Conservation (phyloP, 2,113 vertebrate species). For the Dasyornis broadbenti region DNA sequence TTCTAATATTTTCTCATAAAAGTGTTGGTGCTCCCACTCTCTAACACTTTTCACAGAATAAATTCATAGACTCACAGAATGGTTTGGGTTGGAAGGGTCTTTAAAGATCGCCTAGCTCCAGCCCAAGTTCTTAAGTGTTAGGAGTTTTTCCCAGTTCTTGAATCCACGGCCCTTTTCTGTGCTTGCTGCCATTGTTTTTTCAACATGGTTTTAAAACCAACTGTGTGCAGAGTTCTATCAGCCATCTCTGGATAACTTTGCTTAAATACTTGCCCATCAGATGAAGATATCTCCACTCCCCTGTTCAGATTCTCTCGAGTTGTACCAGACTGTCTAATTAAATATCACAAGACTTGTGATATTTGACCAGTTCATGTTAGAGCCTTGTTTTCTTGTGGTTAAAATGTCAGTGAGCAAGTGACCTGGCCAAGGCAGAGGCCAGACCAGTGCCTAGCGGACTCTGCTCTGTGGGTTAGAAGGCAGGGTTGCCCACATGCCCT, state of each 20-base stretch:
- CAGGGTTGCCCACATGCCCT: neutral
- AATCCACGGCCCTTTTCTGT: neutral
- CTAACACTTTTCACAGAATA: neutral
- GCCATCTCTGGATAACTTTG: neutral
- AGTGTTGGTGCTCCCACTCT: neutral
- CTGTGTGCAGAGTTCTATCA: fast-evolving
- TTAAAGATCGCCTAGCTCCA: neutral
- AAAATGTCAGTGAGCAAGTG: neutral
- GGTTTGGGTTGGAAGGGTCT: neutral
- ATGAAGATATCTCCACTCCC: neutral
- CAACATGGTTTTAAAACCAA: neutral
- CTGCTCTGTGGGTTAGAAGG: neutral
- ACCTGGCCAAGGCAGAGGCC: neutral
- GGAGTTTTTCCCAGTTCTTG: neutral
- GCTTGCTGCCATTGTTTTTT: neutral
- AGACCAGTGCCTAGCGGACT: fast-evolving
- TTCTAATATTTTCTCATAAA: neutral
- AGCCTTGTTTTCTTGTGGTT: neutral
- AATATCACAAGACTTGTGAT: neutral
- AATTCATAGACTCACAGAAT: neutral
- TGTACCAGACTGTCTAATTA: neutral
- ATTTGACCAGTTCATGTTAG: neutral
- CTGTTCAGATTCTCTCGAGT: neutral
- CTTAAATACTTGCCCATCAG: neutral
- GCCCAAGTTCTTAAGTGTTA: neutral